Evolutionary conservation across 1,140 invertebrate species (phyloP).

Genomic region (Tetramorium alpestre): DNA sequence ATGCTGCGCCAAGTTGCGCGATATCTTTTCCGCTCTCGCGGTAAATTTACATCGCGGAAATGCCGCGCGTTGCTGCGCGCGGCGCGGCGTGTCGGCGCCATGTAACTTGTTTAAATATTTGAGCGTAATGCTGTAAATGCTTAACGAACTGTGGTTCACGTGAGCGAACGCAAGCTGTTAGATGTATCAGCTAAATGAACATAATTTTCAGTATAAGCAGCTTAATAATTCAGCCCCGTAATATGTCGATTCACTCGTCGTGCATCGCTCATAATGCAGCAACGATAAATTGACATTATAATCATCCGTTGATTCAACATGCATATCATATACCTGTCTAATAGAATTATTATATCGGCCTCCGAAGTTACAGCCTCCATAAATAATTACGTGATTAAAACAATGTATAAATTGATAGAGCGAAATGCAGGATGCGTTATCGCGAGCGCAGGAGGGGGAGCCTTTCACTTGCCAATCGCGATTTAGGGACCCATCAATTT

Average conservation of each 20-base stretch:
- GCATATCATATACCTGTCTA: slow-evolving; percentile 6
- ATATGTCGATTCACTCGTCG: slow-evolving; percentile 40
- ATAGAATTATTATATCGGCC: slow-evolving; percentile 20
- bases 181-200: slow-evolving; percentile 9
- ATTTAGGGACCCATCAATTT: not conserved
- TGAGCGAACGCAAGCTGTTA: not conserved
- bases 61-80: not conserved
- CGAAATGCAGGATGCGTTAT: not conserved
- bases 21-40: not conserved
- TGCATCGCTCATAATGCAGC: not conserved
- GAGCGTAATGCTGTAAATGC: slow-evolving; percentile 17
- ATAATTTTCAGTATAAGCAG: slow-evolving; percentile 36
- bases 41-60: slow-evolving; percentile 2
- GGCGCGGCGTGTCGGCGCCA: too few relatives aligned
- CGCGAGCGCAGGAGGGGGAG: not conserved
- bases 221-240: slow-evolving; percentile 42
- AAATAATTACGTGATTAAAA: slow-evolving; percentile 32
- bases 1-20: not conserved
- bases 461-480: not conserved
- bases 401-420: not conserved
- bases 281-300: slow-evolving; percentile 45
- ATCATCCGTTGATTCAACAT: slow-evolving; percentile 24
- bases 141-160: slow-evolving; percentile 16
- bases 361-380: not conserved
- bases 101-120: slow-evolving; percentile 33